Base-by-base conservation (phyloP, 2,888 invertebrate genomes). In the Macrophya annulata region DNA sequence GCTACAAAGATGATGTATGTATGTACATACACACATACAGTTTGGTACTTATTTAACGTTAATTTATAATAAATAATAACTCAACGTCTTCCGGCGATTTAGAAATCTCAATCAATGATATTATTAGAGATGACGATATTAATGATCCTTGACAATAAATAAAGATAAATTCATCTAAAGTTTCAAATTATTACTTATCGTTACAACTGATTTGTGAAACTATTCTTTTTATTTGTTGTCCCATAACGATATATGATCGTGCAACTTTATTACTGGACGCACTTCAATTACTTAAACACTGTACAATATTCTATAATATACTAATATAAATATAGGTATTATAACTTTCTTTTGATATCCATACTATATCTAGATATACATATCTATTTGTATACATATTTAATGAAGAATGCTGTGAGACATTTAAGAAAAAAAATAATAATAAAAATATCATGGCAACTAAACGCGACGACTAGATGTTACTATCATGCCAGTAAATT, bases 181-280 rank as follows among this genome's bases (percentile, higher is more conserved):
- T 37, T 71, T 40, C 12, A 2, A 5, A 37, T 21, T 72, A 43
- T 9, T 72, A 43, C 40, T 21, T 72, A 72, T 43, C n/a, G n/a
- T 12, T 72, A 43, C 9, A 10, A 72, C 43, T 43, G 45, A n/a
- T 17, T 31, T 43, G 37, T 72, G 8, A n/a, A 21, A 43, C 40
- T 72, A 21, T n/a, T 40, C 4, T 31, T 1, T 25, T 48, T 4
- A 25, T 37, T 31, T 37, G 4, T 12, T 15, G 15, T 5, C 12
- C 3, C 17, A 43, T 72, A 8, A n/a, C 68, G 72, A 43, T 21
- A 62, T 21, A 21, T 77, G 77, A 77, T 77, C 25, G 17, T 55
- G 48, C 55, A 77, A 77, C 37, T 55, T 77, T 55, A 45, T 74
- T 74, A 74, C 55, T 15, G 77, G 77, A 77, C 55, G 17, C 51